phyloP scores from a whole-genome alignment of 2,797 vertebrate species.

The Lagocephalus sceleratus region DNA sequence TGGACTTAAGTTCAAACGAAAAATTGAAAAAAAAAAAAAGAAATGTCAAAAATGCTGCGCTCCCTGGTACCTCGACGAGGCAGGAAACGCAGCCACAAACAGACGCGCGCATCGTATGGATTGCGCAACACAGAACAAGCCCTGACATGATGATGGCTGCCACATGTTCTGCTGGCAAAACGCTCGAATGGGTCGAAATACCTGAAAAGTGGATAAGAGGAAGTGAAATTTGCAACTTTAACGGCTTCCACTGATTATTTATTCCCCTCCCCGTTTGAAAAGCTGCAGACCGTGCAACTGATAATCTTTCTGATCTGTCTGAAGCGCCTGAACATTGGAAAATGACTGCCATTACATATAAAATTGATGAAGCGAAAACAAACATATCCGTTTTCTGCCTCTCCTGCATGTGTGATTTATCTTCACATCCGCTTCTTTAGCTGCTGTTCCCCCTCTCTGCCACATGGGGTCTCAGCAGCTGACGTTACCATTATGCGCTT shows the following conservation, averaged over 20 bases:
- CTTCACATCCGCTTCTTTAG: background rate
- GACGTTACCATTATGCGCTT: slow-evolving; percentile 8
- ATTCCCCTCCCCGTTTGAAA: too few relatives aligned
- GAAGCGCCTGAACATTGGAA: too few relatives aligned
- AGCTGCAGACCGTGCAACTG: too few relatives aligned
- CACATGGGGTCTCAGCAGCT: slow-evolving; percentile 59
- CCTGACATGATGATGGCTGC: slow-evolving; percentile 25
- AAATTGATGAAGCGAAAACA: too few relatives aligned
- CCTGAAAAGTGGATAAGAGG: slow-evolving; percentile 3
- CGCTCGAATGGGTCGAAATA: background rate
- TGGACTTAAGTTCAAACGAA: slow-evolving; percentile 1
- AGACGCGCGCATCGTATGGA: slow-evolving; percentile 9
- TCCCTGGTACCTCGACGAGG: slow-evolving; percentile 4
- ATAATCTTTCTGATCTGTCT: too few relatives aligned
- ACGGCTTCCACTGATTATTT: too few relatives aligned
- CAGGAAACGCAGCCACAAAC: slow-evolving; percentile 30
- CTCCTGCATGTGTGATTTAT: too few relatives aligned
- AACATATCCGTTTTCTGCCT: too few relatives aligned
- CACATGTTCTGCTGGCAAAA: slow-evolving; percentile 28
- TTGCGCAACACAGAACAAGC: slow-evolving; percentile 28
- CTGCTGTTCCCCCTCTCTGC: slow-evolving; percentile 40
- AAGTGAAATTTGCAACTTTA: background rate
- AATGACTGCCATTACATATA: too few relatives aligned
- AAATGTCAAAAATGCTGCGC: background rate
- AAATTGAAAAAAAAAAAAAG: background rate